phyloP scores from a whole-genome alignment of 2,797 vertebrate genomes.

The Phoebastria nigripes region DNA sequence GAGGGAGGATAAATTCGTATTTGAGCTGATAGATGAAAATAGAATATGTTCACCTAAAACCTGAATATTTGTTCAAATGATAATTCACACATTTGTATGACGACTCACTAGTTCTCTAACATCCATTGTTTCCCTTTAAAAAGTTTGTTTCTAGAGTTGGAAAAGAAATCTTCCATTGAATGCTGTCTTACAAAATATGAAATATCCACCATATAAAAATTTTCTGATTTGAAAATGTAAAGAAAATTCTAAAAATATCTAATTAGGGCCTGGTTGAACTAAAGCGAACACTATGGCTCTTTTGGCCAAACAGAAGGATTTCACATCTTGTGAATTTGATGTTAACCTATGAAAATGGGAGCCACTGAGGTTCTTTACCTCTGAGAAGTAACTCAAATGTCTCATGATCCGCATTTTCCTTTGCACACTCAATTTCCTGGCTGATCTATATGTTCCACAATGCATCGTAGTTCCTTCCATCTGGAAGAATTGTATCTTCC shows the following conservation, averaged over 20 bases:
- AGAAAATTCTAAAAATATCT: neutral
- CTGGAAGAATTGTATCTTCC: neutral
- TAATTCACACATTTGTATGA: neutral
- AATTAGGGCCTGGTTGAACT: neutral
- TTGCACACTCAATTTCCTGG: neutral
- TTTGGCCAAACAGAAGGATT: neutral
- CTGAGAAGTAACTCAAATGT: neutral
- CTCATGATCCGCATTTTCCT: neutral
- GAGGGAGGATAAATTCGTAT: neutral
- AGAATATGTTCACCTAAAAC: neutral
- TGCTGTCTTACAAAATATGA: neutral
- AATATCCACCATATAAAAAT: neutral
- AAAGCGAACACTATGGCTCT: neutral
- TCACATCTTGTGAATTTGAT: neutral
- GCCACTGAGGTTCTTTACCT: neutral
- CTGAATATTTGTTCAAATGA: neutral
- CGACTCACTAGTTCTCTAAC: neutral
- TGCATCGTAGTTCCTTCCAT: neutral
- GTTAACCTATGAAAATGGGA: neutral
- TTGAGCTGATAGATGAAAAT: neutral
- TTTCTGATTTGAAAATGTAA: neutral
- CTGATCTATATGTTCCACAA: neutral
- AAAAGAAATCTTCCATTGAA: neutral
- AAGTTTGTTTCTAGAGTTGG: neutral
- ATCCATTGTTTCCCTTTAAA: neutral